These are phyloP conservation scores for Pogonocherus hispidulus DNA, from an alignment of 2,888 invertebrate species.

Conservation along the genomic window DNA sequence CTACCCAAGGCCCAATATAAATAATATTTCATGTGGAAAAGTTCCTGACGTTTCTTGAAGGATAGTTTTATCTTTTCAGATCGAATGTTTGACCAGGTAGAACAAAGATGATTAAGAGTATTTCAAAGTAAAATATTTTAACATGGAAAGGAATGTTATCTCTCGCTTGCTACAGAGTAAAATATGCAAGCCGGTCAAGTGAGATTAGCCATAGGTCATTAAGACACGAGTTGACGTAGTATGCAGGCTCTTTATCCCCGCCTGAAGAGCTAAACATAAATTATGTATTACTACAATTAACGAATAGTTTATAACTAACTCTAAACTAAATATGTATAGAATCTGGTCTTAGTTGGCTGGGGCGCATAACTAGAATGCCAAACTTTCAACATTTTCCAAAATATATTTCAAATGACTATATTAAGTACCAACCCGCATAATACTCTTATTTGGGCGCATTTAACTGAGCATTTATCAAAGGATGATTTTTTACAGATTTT, in stretches of 20 bases:
- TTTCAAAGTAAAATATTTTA: constrained; percentile 29
- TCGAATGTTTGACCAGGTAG: constrained; percentile 41
- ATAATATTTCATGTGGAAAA: constrained; percentile 44
- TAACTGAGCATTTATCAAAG: no score
- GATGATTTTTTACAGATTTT: no score
- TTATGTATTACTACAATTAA: neutral
- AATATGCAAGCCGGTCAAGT: constrained; percentile 2
- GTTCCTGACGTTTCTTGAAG: constrained; percentile 40
- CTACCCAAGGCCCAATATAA: constrained; percentile 27
- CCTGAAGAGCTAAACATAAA: constrained; percentile 4
- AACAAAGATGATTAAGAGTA: constrained; percentile 40
- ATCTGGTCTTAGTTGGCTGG: no score
- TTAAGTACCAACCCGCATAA: no score
- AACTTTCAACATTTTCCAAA: no score
- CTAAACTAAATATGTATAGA: no score
- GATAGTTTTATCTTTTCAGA: constrained; percentile 42
- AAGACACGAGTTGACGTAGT: constrained; percentile 4
- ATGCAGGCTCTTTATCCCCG: neutral
- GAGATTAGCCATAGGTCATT: constrained; percentile 20
- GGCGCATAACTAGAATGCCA: no score
- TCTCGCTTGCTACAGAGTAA: constrained; percentile 6
- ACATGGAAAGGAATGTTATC: constrained; percentile 28
- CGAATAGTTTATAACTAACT: no score
- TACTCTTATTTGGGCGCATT: no score
- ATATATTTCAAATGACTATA: no score